Conservation (phyloP, 2,797 vertebrate genomes). For the Pogoniulus pusillus region DNA sequence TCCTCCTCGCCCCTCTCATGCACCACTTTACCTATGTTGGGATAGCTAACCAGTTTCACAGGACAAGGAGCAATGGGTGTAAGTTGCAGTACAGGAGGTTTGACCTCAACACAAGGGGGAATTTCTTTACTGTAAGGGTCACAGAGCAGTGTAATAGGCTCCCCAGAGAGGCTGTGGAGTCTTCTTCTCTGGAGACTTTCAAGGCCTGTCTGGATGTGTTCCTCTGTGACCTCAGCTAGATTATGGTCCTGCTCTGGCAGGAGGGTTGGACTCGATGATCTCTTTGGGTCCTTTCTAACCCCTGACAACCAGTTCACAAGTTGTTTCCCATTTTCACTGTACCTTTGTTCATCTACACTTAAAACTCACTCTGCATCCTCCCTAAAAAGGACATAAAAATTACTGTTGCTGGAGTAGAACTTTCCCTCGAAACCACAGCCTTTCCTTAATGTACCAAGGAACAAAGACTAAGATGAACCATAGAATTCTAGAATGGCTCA, state of each 20-base stretch:
- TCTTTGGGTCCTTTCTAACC: too few species aligned
- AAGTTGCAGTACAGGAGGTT: too few species aligned
- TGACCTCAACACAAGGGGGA: too few species aligned
- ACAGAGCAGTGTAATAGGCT: too few species aligned
- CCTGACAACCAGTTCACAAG: neutral
- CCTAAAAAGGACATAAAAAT: neutral
- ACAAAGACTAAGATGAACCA: neutral
- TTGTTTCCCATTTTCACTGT: neutral
- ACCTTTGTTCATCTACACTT: constrained; percentile 5
- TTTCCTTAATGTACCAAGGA: neutral
- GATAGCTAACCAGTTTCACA: neutral
- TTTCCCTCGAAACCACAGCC: constrained; percentile 34
- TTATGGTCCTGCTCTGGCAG: too few species aligned
- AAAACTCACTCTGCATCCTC: neutral
- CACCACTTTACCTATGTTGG: neutral
- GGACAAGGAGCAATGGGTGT: neutral
- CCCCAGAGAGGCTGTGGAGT: too few species aligned
- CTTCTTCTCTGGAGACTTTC: too few species aligned
- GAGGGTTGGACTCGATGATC: too few species aligned
- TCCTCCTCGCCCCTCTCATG: neutral
- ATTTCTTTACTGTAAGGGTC: too few species aligned
- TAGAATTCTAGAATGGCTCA: too few species aligned
- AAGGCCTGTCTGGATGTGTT: too few species aligned
- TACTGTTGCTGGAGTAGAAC: neutral
- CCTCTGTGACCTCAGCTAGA: too few species aligned